Conservation (phyloP, 2,888 invertebrate species). For the Adela reaumurella region DNA sequence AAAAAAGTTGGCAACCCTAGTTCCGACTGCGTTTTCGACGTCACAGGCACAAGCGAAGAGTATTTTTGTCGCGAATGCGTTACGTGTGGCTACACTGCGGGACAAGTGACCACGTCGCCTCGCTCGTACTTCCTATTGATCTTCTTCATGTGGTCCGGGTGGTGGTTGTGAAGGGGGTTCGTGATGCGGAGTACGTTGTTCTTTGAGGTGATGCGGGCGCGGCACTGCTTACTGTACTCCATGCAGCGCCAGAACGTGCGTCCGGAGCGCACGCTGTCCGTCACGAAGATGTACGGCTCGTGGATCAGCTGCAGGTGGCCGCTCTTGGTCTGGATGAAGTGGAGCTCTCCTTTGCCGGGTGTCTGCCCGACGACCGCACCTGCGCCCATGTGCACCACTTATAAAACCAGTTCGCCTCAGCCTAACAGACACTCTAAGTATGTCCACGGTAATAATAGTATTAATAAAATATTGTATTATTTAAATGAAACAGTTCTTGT, state of each 20-base stretch:
- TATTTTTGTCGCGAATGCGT: too few relatives aligned
- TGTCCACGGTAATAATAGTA: neutral
- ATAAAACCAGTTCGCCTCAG: neutral
- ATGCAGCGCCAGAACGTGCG: constrained; percentile 51
- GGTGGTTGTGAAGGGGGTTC: constrained; percentile 44
- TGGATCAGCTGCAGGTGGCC: constrained; percentile 46
- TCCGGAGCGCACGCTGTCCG: constrained; percentile 48
- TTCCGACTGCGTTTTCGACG: too few relatives aligned
- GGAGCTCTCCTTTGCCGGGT: constrained; percentile 34
- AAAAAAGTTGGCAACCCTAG: too few relatives aligned
- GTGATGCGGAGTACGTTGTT: constrained; percentile 42
- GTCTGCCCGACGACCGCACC: neutral
- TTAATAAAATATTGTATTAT: neutral
- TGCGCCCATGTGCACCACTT: neutral
- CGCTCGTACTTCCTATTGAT: constrained; percentile 40
- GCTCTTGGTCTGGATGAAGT: constrained; percentile 50
- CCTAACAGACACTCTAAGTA: neutral
- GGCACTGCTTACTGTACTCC: constrained; percentile 47
- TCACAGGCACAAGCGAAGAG: too few relatives aligned
- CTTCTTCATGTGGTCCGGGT: constrained; percentile 39
- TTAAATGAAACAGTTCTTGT: too few relatives aligned
- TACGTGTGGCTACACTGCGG: constrained; percentile 27
- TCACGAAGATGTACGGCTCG: constrained; percentile 48
- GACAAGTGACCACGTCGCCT: constrained; percentile 46
- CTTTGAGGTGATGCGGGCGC: constrained; percentile 49